These are phyloP conservation scores for Agonopterix arenella DNA, from an alignment of 2,888 invertebrate species.

Conservation along the genomic window DNA sequence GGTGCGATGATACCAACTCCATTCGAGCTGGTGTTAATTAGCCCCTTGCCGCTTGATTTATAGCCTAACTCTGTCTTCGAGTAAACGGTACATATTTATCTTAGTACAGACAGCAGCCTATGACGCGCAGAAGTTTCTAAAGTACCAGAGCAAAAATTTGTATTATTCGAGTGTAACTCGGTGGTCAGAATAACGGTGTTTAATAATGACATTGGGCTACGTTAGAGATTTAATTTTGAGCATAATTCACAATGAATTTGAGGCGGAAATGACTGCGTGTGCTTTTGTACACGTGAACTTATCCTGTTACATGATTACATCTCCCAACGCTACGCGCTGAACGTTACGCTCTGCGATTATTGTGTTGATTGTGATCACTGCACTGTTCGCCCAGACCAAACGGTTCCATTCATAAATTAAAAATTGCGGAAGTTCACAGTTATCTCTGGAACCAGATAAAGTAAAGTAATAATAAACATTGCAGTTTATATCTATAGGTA, in stretches of 20 bases:
- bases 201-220: not conserved
- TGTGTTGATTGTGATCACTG: constrained; percentile 29
- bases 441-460: constrained; percentile 12
- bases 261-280: constrained; percentile 26
- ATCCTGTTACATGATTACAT: constrained; percentile 55
- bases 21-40: constrained; percentile 52
- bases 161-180: no score
- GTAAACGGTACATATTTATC: constrained; percentile 40
- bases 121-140: constrained; percentile 24
- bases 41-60: constrained; percentile 55
- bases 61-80: constrained; percentile 42
- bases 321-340: constrained; percentile 29
- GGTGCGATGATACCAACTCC: constrained; percentile 47
- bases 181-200: constrained; percentile 1
- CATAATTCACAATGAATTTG: constrained; percentile 18
- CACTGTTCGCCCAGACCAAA: constrained; percentile 34
- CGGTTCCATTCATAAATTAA: constrained; percentile 40
- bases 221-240: constrained; percentile 2
- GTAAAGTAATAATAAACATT: constrained; percentile 19
- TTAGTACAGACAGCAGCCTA: constrained; percentile 24
- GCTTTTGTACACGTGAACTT: constrained; percentile 21
- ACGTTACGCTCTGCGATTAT: constrained; percentile 45
- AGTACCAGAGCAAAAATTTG: not conserved
- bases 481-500: constrained; percentile 20
- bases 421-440: constrained; percentile 38